Conservation (phyloP, 2,888 invertebrate species). For the Metacarcinus magister region DNA sequence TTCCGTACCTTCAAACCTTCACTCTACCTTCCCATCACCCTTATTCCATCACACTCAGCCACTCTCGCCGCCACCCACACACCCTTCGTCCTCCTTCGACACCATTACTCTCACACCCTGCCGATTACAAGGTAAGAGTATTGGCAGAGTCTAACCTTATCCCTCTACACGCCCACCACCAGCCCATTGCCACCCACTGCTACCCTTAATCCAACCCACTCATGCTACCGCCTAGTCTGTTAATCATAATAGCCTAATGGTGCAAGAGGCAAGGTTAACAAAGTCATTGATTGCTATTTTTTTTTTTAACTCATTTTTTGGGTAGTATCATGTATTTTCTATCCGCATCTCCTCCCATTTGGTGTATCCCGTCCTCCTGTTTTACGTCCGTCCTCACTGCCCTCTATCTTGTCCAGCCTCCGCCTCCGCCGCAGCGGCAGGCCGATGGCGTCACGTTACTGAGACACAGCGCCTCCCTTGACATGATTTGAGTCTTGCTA, state of each 20-base stretch:
- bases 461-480: background rate
- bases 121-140: no score
- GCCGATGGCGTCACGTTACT: background rate
- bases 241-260: no score
- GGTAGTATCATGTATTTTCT: no score
- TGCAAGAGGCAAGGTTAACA: no score
- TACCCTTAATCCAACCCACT: no score
- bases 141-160: no score
- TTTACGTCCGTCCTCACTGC: background rate
- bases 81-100: background rate
- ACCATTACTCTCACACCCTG: background rate
- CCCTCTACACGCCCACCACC: no score
- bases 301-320: background rate
- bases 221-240: no score
- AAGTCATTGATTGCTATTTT: background rate
- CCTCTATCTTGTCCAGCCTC: background rate
- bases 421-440: background rate
- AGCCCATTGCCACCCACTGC: no score
- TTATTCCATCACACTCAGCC: no score
- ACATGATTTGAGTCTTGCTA: background rate
- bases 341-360: background rate
- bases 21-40: background rate
- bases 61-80: background rate
- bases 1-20: background rate
- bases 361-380: background rate